Percentiles rank a stretch among this genome's conserved stretches.
These are phyloP conservation scores for Colaptes auratus DNA, from an alignment of 2,113 vertebrate genomes.

Conservation along the genomic window DNA sequence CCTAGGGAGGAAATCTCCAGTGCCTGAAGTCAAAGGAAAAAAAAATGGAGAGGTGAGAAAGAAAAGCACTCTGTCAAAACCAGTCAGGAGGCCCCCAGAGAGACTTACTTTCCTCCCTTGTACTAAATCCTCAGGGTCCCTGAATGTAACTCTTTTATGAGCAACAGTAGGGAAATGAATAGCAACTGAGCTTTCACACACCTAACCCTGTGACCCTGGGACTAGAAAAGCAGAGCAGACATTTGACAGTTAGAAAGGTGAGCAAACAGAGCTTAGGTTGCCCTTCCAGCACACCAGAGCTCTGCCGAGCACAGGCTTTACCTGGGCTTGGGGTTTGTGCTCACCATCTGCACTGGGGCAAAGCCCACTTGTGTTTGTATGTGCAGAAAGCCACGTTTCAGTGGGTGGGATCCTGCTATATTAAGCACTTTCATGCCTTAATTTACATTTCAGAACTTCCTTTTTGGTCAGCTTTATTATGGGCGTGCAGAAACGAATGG, in stretches of 20 bases:
- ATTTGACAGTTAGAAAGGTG: not conserved
- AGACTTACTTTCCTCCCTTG: not conserved
- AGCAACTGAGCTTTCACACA: not conserved
- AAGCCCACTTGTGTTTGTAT: not conserved
- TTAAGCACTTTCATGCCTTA: not conserved
- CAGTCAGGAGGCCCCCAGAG: not conserved
- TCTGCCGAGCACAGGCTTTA: not conserved
- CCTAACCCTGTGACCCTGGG: not conserved
- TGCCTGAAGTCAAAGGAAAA: not conserved
- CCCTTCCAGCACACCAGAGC: not conserved
- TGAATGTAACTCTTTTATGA: not conserved
- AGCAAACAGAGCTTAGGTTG: not conserved
- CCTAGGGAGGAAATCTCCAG: not conserved
- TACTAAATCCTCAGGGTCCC: not conserved
- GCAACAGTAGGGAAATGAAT: not conserved
- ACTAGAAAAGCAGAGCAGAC: not conserved
- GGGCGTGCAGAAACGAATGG: not conserved
- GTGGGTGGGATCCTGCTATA: rapidly evolving
- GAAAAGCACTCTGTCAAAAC: not conserved
- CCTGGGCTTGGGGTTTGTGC: rapidly evolving
- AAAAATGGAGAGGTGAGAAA: not conserved
- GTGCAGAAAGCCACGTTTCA: rapidly evolving
- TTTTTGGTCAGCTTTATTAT: not conserved
- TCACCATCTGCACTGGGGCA: not conserved
- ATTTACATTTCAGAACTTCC: not conserved